Base-by-base conservation (phyloP, 2,113 vertebrate species). In the Myanophis thanlyinensis region DNA sequence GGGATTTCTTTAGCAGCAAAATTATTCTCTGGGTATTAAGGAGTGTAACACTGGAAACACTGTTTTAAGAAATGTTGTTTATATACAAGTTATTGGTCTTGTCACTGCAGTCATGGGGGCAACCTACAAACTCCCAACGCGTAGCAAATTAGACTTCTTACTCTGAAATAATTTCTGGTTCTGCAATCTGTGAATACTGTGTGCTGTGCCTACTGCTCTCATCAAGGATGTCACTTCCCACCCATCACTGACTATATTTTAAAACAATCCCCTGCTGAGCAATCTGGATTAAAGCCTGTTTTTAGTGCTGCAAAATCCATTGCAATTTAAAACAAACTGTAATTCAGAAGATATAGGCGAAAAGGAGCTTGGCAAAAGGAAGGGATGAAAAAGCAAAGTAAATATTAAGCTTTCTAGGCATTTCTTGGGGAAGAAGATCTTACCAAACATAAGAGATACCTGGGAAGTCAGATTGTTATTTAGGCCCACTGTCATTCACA, bases 211-310 rank as follows among this genome's bases (percentile, higher is more conserved):
- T 93, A 27, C 46, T 93, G 80, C 53, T 67, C 49, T 85, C 88
- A 62, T 86, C 13, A 59, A 40, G 23, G 51, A 84, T 89, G 44
- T 44, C 92, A 93, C 53, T 89, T 86, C 88, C 92, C 80, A 90
- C 91, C 67, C 52, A 89, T 85, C 87, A 12, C 23, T 85, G 52
- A 48, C 53, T 86, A 86, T 90, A 90, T 93, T 86, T 93, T 62
- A 86, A 93, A 93, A 62, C n/a, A 44, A 62, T 59, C 53, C n/a
- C 53, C 88, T 51, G 47, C 53, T 89, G 92, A 93, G 47, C 92
- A 90, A 93, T 89, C 88, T 89, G 92, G 53, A 90, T 93, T 85
- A 89, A 90, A 89, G 52, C 46, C 67, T 85, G 46, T 51, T 86
- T 85, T 93, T 51, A 86, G n/a, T 27, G 22, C 35, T 46, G 53